These are phyloP conservation scores for Drosophila tristis DNA, from an alignment of 1,140 invertebrate genomes.

Conservation along the genomic window DNA sequence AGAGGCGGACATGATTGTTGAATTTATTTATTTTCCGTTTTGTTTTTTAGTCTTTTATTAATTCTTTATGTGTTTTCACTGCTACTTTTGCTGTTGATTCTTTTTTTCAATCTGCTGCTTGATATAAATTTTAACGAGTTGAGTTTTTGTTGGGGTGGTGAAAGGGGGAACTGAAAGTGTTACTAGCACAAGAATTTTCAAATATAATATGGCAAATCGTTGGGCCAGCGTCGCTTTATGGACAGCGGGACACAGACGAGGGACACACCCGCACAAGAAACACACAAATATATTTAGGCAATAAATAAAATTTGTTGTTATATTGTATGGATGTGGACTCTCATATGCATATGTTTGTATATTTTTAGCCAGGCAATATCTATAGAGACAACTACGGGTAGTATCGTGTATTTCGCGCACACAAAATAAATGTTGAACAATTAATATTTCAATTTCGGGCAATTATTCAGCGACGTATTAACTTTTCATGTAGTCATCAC, in stretches of 20 bases:
- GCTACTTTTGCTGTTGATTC: constrained; percentile 25
- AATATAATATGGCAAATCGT: constrained; percentile 56
- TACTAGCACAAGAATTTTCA: constrained; percentile 67
- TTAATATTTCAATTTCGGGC: constrained; percentile 75
- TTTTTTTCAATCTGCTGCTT: constrained; percentile 32
- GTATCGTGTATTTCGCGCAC: constrained; percentile 53
- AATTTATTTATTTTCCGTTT: constrained; percentile 62
- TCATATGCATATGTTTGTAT: constrained; percentile 50
- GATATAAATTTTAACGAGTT: constrained; percentile 68
- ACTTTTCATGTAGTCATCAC: constrained; percentile 61
- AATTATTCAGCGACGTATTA: constrained; percentile 76
- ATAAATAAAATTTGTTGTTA: constrained; percentile 82
- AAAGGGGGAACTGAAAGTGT: constrained; percentile 50
- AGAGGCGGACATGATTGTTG: constrained; percentile 75
- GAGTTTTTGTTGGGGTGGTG: constrained; percentile 47
- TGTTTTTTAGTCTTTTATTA: constrained; percentile 42
- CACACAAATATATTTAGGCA: constrained; percentile 63
- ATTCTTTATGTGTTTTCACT: constrained; percentile 31
- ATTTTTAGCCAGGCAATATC: constrained; percentile 78
- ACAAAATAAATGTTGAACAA: constrained; percentile 70
- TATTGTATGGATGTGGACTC: constrained; percentile 57
- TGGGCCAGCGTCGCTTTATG: constrained; percentile 51
- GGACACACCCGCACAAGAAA: constrained; percentile 30
- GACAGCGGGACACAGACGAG: constrained; percentile 18
- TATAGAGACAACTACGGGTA: constrained; percentile 68